Evolutionary conservation across 2,888 invertebrate genomes (phyloP), one percentile per base, ranked within the genome.

Genomic region (Aphidius colemani): DNA sequence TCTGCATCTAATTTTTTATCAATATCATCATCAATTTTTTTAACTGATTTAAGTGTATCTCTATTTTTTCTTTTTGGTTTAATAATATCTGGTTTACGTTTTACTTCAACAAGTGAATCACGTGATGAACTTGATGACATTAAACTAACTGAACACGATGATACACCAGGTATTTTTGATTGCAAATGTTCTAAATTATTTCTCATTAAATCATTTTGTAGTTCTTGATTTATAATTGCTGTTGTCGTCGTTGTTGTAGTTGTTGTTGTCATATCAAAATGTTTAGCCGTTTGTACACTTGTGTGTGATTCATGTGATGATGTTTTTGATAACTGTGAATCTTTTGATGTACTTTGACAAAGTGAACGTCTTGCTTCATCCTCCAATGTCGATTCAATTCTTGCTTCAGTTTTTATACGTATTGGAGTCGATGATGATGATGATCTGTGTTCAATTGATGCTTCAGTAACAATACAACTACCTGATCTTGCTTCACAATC

Each of bases 371-470:
- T 73, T 0, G 61, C 39, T 11, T 68, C 66, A 10, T 71, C 69
- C 6, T 69, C 69, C 5, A 68, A 63, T 11, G 69, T 67, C 7
- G 71, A 64, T 63, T 78, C 77, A 44, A 76, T 72, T 56, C 67
- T 67, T 0, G 74, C 71, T 53, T 75, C 76, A 6, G 74, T 75
- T 51, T 61, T 72, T 59, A 73, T 70, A 45, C 69, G 70, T 30
- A 3, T 30, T 30, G 30, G 30, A 30, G 30, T 5, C 5, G 30
- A 18, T 53, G 65, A 64, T 0, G 61, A 59, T 2, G 73, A 66
- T 0, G 70, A 68, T n/a, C 74, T 75, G 46, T 79, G 75, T 69
- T 82, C 82, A 59, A 82, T 82, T n/a, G 79, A 80, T 1, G 74
- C 82, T 62, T 82, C 75, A 30, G 80, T 82, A 18, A 82, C 73